Evolutionary conservation across 2,113 vertebrate species (phyloP), one percentile per base, ranked within the genome.

Genomic region (Lampris megalopsis): DNA sequence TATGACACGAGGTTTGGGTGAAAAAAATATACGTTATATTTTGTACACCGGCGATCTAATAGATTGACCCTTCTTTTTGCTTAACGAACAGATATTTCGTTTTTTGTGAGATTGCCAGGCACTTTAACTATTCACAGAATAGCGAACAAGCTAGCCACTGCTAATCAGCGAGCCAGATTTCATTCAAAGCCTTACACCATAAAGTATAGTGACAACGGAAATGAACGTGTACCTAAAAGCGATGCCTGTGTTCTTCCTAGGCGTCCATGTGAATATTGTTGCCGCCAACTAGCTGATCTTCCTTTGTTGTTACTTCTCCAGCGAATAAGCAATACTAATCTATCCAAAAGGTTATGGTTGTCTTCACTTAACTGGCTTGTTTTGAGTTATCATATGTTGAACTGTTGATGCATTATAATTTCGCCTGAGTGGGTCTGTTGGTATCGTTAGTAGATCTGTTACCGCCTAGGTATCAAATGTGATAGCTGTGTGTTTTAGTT

Each of bases 321-420:
- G 40, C 40, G 57, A 59, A 59, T 59, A 37, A 59, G 9, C 60
- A n/a, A 47, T 13, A 38, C 9, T 10, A 72, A 63, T 68, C 74
- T 77, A 63, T 68, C 74, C 74, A n/a, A 73, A 83, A 90, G 86
- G 82, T 83, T 86, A 88, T 72, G 4, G 52, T 54, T 11, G 4
- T 3, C n/a, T 2, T 52, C 49, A 52, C 24, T 24, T 24, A 45
- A 45, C 4, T 45, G 43, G 43, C 2, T 45, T 45, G 7, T 5
- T 45, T 45, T 24, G 24, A 45, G 4, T 45, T 45, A 45, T 45
- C 43, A 45, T 7, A 45, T 45, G 7, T 45, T 4, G 43, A 45
- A 7, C 7, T 45, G 43, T 4, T 45, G 43, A 5, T 45, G 7
- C 43, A 5, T 7, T 45, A 45, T 7, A 45, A 5, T 45, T 4